Percentiles rank a stretch among this genome's conserved stretches.
Evolutionary conservation across 2,797 vertebrate species (phyloP).

Genomic region (Argyrosomus regius): DNA sequence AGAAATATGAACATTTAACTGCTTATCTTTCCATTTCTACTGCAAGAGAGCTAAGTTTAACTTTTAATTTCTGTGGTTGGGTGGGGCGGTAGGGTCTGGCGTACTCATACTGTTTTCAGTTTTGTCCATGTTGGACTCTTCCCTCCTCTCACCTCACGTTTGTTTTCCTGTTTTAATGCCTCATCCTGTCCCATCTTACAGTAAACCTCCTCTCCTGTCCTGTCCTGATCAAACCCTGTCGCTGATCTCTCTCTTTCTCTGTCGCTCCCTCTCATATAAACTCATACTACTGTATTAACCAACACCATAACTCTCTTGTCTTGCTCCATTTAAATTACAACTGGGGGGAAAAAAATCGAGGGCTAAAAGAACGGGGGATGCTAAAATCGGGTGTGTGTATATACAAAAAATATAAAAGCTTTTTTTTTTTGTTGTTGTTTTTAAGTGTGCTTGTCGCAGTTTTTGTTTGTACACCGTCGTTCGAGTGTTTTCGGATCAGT

Average conservation of each 20-base stretch:
- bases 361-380: conserved; percentile 65
- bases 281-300: conserved; percentile 79
- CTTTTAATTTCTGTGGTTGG: conserved; percentile 66
- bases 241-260: conserved; percentile 43
- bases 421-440: conserved; percentile 31
- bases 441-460: conserved; percentile 66
- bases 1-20: conserved; percentile 79
- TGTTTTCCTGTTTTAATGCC: conserved; percentile 1
- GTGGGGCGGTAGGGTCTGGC: conserved; percentile 61
- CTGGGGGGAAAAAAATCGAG: conserved; percentile 44
- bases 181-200: conserved; percentile 30
- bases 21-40: conserved; percentile 83
- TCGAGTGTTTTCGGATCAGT: conserved; percentile 73
- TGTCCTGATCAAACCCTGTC: conserved; percentile 3
- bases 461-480: conserved; percentile 76
- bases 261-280: conserved; percentile 67
- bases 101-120: conserved; percentile 55
- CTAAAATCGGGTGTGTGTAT: conserved; percentile 72
- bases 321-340: conserved; percentile 67
- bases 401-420: conserved; percentile 71
- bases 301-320: conserved; percentile 70
- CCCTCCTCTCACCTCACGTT: conserved; percentile 37
- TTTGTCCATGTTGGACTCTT: conserved; percentile 51
- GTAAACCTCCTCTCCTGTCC: conserved; percentile 5
- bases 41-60: conserved; percentile 77